These are phyloP conservation scores for Eucriotettix oculatus DNA, from an alignment of 2,888 invertebrate genomes.

Conservation along the genomic window DNA sequence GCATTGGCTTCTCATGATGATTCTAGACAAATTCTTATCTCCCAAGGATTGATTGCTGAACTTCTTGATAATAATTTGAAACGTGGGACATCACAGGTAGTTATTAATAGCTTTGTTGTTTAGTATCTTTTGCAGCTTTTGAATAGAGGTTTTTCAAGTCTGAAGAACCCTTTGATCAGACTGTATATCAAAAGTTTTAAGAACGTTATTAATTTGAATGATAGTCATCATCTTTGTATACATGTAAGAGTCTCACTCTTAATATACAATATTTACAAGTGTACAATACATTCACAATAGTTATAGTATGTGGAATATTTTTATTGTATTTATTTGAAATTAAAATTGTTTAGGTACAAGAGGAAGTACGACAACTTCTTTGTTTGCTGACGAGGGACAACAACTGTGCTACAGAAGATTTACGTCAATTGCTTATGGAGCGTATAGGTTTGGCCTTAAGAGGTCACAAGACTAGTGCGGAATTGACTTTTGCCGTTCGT, in stretches of 20 bases:
- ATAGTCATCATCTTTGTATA: too few species aligned
- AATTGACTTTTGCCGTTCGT: constrained; percentile 58
- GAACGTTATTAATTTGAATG: too few species aligned
- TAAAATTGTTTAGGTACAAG: constrained; percentile 43
- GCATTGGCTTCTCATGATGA: constrained; percentile 70
- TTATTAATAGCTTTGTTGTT: too few species aligned
- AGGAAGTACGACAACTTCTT: constrained; percentile 74
- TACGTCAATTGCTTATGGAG: constrained; percentile 66
- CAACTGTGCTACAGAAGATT: constrained; percentile 59
- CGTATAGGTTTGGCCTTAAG: constrained; percentile 66
- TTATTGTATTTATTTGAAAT: too few species aligned
- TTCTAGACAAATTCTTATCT: constrained; percentile 58
- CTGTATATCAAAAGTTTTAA: too few species aligned
- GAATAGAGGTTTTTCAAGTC: too few species aligned
- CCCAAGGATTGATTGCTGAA: constrained; percentile 76
- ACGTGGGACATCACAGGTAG: constrained; percentile 47
- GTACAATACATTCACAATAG: too few species aligned
- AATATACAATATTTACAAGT: too few species aligned
- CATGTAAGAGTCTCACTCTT: too few species aligned
- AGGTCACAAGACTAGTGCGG: constrained; percentile 58
- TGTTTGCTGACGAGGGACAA: constrained; percentile 83
- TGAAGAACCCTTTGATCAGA: too few species aligned
- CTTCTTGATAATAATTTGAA: constrained; percentile 79
- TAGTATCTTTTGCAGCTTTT: too few species aligned
- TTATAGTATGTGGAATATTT: too few species aligned